Conservation (phyloP, 2,888 invertebrate genomes). For the Yponomeuta sedellus region DNA sequence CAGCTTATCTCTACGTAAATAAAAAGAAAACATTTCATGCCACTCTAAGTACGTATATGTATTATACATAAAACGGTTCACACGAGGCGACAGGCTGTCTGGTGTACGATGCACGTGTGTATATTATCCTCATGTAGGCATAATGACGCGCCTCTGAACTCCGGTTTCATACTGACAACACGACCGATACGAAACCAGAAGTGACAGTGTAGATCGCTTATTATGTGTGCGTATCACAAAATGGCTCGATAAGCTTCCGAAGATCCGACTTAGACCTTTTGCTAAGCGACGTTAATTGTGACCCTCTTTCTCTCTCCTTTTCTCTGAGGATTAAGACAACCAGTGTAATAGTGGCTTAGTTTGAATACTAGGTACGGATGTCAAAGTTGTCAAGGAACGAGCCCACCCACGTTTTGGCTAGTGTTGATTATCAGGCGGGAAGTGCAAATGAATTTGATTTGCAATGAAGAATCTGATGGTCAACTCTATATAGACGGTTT, state of each 20-base stretch:
- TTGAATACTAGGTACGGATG: neutral
- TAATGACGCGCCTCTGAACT: neutral
- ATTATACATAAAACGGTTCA: constrained; percentile 37
- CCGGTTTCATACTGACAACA: neutral
- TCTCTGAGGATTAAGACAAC: neutral
- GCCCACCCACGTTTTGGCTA: constrained; percentile 49
- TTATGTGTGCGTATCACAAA: constrained; percentile 57
- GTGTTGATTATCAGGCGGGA: neutral
- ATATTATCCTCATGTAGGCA: constrained; percentile 30
- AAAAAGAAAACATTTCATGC: neutral
- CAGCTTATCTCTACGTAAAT: neutral
- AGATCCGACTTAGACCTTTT: constrained; percentile 60
- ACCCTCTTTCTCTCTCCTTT: neutral
- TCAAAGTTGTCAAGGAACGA: constrained; percentile 13
- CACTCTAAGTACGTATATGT: neutral
- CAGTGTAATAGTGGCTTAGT: neutral
- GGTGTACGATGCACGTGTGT: constrained; percentile 58
- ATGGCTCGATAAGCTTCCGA: constrained; percentile 74
- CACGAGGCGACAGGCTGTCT: constrained; percentile 72
- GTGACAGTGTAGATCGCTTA: constrained; percentile 47
- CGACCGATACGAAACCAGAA: constrained; percentile 27
- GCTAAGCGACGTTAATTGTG: constrained; percentile 41
- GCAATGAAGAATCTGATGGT: neutral
- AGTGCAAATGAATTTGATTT: neutral
- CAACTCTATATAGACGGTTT: neutral